These are phyloP conservation scores for Rhea americana DNA, from an alignment of 2,113 vertebrate species.

Conservation along the genomic window DNA sequence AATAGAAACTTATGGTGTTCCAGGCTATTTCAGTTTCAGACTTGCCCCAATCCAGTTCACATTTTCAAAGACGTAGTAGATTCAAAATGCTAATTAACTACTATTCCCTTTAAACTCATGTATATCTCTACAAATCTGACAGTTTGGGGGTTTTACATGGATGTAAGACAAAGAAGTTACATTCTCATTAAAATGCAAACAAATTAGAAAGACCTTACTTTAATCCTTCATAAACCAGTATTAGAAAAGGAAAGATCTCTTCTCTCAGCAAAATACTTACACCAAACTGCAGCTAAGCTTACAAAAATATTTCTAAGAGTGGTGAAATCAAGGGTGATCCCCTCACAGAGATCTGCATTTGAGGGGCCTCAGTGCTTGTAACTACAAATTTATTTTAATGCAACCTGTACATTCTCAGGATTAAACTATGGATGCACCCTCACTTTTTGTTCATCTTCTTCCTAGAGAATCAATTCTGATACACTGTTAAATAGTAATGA, in stretches of 20 bases:
- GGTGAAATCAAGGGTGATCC: background rate
- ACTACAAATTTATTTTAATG: background rate
- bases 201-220: slow-evolving; percentile 23
- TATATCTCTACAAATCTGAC: slow-evolving; percentile 46
- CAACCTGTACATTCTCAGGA: background rate
- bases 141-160: background rate
- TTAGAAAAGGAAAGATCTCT: background rate
- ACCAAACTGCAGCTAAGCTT: background rate
- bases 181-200: slow-evolving; percentile 49
- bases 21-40: slow-evolving; percentile 53
- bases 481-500: slow-evolving; percentile 19
- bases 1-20: background rate
- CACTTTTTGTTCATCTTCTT: background rate
- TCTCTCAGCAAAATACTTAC: background rate
- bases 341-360: background rate
- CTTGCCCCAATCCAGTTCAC: slow-evolving; percentile 21
- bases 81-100: slow-evolving; percentile 54
- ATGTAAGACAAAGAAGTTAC: slow-evolving; percentile 30
- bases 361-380: background rate
- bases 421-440: background rate
- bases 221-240: slow-evolving; percentile 29
- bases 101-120: slow-evolving; percentile 25
- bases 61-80: slow-evolving; percentile 25
- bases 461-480: background rate
- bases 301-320: background rate